Evolutionary conservation across 1,140 invertebrate genomes (phyloP).

Genomic region (Ctenoplectra terminalis): DNA sequence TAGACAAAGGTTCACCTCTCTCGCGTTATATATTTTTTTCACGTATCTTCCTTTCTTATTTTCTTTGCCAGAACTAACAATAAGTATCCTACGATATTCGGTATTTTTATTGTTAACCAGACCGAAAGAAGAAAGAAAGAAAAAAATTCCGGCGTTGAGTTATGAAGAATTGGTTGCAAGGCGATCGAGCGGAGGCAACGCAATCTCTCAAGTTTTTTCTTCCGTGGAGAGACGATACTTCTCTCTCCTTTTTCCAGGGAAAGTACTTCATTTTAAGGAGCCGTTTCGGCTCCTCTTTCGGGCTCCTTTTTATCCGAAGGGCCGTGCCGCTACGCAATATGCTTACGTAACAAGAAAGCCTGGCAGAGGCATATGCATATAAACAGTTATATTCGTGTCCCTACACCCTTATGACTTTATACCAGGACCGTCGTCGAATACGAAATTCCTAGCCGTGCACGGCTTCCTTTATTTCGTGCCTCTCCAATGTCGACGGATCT

Average conservation of each 20-base stretch:
- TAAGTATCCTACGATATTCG: too few species aligned
- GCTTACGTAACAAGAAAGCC: conserved; percentile 58
- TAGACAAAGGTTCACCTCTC: too few species aligned
- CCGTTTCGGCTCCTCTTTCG: conserved; percentile 20
- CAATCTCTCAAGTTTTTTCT: conserved; percentile 4
- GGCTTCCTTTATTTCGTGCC: conserved; percentile 8
- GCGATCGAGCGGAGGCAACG: not conserved
- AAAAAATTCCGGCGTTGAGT: not conserved
- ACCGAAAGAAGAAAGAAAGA: too few species aligned
- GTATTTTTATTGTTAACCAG: too few species aligned
- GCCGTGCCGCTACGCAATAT: conserved; percentile 63
- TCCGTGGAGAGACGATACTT: not conserved
- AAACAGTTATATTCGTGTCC: conserved; percentile 62
- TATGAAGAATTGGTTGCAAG: conserved; percentile 7
- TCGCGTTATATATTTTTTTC: too few species aligned
- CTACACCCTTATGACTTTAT: conserved; percentile 69
- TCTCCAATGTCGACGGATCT: conserved; percentile 13
- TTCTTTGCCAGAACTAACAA: too few species aligned
- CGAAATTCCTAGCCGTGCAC: conserved; percentile 54
- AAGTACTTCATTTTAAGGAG: conserved; percentile 49
- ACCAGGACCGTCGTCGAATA: conserved; percentile 60
- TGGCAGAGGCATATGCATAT: conserved; percentile 48
- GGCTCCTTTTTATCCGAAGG: conserved; percentile 62
- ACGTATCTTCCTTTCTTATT: too few species aligned
- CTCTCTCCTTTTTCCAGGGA: not conserved